Evolutionary conservation across 2,113 vertebrate species (phyloP).

Genomic region (Merops nubicus): DNA sequence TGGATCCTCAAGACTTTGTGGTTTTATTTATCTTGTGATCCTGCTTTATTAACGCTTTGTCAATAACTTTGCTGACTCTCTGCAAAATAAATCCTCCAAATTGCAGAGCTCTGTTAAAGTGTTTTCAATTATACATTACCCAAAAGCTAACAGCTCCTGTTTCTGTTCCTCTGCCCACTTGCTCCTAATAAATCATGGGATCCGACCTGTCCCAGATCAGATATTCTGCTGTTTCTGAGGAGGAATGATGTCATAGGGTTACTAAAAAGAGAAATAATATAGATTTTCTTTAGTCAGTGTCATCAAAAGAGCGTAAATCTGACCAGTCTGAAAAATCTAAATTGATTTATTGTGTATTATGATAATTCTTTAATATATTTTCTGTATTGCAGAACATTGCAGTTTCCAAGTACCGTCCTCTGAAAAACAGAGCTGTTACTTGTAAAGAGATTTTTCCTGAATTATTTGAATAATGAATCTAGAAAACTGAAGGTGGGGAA

Average conservation of each 20-base stretch:
- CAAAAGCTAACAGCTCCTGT: background rate
- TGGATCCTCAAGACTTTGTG: background rate
- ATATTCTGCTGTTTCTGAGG: background rate
- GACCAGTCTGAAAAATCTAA: background rate
- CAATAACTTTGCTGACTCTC: background rate
- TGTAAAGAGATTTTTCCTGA: background rate
- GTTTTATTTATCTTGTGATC: background rate
- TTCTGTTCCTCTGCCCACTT: background rate
- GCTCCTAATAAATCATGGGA: background rate
- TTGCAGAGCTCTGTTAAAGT: background rate
- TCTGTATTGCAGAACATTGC: fast-evolving
- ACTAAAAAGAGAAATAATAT: slow-evolving; percentile 28
- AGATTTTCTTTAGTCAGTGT: background rate
- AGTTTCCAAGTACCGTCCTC: background rate
- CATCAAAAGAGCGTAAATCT: background rate
- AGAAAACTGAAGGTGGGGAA: background rate
- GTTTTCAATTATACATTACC: background rate
- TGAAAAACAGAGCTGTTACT: background rate
- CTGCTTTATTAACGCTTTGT: background rate
- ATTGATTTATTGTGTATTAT: background rate
- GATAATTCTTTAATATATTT: background rate
- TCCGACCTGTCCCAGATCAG: background rate
- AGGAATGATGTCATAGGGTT: slow-evolving; percentile 17
- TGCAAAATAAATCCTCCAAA: background rate
- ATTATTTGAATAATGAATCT: background rate